phyloP scores from a whole-genome alignment of 2,888 invertebrate species.

The Lasioglossum lativentre region DNA sequence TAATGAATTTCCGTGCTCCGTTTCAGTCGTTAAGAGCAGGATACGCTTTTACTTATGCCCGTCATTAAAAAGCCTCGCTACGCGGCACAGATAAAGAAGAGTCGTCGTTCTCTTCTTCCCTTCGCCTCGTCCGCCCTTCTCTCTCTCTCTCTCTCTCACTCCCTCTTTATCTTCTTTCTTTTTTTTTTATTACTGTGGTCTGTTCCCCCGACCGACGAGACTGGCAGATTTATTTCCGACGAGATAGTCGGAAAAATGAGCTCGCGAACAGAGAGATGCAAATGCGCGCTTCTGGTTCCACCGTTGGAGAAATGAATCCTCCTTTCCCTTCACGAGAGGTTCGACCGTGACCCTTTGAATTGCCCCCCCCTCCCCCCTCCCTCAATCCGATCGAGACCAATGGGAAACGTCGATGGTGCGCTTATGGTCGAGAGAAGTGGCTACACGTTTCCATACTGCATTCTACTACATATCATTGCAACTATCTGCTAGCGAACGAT shows the following conservation, averaged over 20 bases:
- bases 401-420: not conserved
- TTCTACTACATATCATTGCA: not conserved
- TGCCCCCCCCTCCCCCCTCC: not conserved
- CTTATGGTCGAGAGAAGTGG: not conserved
- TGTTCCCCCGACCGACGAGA: slow-evolving; percentile 55
- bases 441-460: not conserved
- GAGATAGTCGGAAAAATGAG: slow-evolving; percentile 68
- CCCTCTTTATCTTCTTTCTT: not conserved
- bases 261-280: slow-evolving; percentile 67
- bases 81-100: slow-evolving; percentile 63
- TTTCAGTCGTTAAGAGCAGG: slow-evolving; percentile 70
- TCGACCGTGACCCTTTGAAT: slow-evolving; percentile 1
- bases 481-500: not conserved
- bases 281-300: slow-evolving; percentile 43
- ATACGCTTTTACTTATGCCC: slow-evolving; percentile 70
- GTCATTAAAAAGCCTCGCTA: slow-evolving; percentile 68
- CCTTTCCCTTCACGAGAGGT: not conserved
- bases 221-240: slow-evolving; percentile 69
- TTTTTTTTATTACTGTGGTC: slow-evolving; percentile 53
- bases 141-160: no score
- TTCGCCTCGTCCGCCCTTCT: not conserved
- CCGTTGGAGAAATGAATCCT: slow-evolving; percentile 15
- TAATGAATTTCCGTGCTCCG: slow-evolving; percentile 70
- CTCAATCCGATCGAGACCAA: not conserved
- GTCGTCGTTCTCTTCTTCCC: slow-evolving; percentile 32